These are phyloP conservation scores for Engystomops pustulosus DNA, from an alignment of 2,113 vertebrate genomes.

Conservation along the genomic window DNA sequence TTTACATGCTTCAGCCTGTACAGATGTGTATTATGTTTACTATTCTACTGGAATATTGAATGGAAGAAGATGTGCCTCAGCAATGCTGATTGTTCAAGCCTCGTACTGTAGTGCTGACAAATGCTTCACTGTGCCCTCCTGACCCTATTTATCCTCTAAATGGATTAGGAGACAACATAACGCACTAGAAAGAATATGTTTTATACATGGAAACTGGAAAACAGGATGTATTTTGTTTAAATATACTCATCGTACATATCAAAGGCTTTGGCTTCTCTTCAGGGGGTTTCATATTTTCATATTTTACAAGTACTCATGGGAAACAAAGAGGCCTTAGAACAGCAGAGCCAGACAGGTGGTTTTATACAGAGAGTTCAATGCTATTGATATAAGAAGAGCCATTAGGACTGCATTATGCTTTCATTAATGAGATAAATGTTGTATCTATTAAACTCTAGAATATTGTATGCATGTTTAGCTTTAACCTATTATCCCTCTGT, in stretches of 20 bases:
- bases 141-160: background rate
- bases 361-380: background rate
- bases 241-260: background rate
- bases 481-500: background rate
- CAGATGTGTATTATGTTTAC: background rate
- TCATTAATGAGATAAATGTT: too few relatives aligned
- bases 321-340: background rate
- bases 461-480: background rate
- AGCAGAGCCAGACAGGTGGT: background rate
- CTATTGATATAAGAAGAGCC: background rate
- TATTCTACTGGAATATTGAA: background rate
- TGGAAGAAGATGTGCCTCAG: background rate
- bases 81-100: background rate
- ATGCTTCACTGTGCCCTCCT: background rate
- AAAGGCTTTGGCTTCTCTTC: too few relatives aligned
- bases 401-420: background rate
- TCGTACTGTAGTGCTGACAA: background rate
- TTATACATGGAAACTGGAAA: slow-evolving; percentile 13
- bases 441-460: background rate
- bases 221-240: background rate
- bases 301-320: background rate
- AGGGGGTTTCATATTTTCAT: background rate
- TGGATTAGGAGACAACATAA: slow-evolving; percentile 6
- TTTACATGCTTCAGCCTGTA: background rate
- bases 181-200: background rate